Percentiles rank a stretch among this genome's conserved stretches.
These are phyloP conservation scores for Heteronetta atricapilla DNA, from an alignment of 2,113 vertebrate species.

Conservation along the genomic window DNA sequence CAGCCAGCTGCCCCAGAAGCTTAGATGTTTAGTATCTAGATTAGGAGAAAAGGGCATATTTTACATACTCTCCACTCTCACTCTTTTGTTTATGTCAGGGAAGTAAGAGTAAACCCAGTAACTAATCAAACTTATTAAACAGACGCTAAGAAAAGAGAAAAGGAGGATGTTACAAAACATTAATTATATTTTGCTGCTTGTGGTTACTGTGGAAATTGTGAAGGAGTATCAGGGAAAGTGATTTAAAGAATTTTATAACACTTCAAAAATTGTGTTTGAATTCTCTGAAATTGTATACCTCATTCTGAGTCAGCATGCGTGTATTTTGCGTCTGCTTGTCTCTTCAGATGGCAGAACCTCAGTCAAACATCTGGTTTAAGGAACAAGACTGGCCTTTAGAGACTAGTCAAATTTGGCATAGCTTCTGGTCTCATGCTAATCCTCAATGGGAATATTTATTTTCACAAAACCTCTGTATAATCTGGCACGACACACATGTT, in stretches of 20 bases:
- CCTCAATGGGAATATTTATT: constrained; percentile 72
- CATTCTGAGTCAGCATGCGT: neutral
- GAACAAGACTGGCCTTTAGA: constrained; percentile 41
- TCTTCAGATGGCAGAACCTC: constrained; percentile 45
- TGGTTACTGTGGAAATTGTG: neutral
- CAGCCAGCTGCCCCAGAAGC: neutral
- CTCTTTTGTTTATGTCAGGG: neutral
- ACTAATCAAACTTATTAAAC: neutral
- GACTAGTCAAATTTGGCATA: constrained; percentile 48
- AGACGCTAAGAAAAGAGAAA: neutral
- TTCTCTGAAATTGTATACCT: neutral
- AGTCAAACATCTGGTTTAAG: constrained; percentile 61
- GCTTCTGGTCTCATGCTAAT: constrained; percentile 67
- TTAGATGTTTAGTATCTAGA: neutral
- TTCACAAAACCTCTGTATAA: constrained; percentile 63
- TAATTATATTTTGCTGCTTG: neutral
- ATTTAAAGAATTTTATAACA: neutral
- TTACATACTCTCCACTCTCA: neutral
- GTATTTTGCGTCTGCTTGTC: constrained; percentile 1
- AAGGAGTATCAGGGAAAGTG: neutral
- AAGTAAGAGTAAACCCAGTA: neutral
- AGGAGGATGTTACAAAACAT: neutral
- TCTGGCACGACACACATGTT: constrained; percentile 26
- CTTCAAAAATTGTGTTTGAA: neutral
- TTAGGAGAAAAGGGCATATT: neutral